A percentile compares a stretch with the other conserved stretches of the same genome.
Evolutionary conservation across 2,797 vertebrate species (phyloP).

Genomic region (Tenualosa thibaudeaui): DNA sequence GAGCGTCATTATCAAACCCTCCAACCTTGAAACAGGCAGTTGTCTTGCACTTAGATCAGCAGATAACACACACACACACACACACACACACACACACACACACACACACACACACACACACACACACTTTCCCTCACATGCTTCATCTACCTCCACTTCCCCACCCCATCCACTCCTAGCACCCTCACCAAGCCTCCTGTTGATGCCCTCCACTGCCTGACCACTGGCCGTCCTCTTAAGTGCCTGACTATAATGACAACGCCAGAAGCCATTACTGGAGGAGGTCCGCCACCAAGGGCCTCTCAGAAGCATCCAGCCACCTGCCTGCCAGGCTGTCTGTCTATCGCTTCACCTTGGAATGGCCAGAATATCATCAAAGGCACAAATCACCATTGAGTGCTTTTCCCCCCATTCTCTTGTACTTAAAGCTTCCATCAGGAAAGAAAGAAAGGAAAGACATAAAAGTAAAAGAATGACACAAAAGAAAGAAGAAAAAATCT

Average conservation of each 20-base stretch:
- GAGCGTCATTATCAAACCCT: background rate
- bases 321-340: background rate
- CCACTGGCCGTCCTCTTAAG: slow-evolving; percentile 27
- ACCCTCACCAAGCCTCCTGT: background rate
- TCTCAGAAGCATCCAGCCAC: slow-evolving; percentile 25
- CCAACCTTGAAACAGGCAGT: background rate
- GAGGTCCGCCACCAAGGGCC: slow-evolving; percentile 16
- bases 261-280: slow-evolving; percentile 36
- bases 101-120: background rate
- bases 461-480: background rate
- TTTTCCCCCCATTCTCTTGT: slow-evolving; percentile 24
- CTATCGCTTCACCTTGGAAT: background rate
- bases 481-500: background rate
- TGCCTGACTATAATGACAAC: slow-evolving; percentile 34
- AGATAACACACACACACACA: background rate
- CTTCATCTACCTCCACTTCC: no score
- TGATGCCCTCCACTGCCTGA: background rate
- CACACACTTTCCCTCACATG: background rate
- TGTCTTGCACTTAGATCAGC: background rate
- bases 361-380: background rate
- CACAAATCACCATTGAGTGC: slow-evolving; percentile 28
- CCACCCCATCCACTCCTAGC: background rate
- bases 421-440: background rate
- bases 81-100: background rate
- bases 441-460: background rate